Evolutionary conservation across 2,113 vertebrate species (phyloP), one percentile per base, ranked within the genome.

Genomic region (Psephotus haematonotus): DNA sequence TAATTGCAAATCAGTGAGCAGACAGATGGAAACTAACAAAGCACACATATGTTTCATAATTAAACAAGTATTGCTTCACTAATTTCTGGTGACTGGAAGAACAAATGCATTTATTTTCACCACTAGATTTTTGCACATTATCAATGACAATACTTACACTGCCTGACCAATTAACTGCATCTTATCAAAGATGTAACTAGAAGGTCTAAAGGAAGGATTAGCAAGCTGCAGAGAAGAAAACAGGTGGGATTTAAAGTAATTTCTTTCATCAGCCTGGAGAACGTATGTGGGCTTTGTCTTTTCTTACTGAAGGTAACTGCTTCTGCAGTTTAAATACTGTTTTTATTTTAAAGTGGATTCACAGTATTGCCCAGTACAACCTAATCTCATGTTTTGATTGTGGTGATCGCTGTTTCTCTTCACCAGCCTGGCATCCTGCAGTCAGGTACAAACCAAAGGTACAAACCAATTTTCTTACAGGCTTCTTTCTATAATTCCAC

Each of bases 81-180:
- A 94, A 95, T 96, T 97, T 87, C 92, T 97, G 85, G 87, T 94
- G 92, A 96, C 95, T 94, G 75, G 84, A 95, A 93, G 95, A 97
- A 96, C 67, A 95, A 96, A 95, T 77, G 74, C 88, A 94, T 95
- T 93, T 93, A 91, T 96, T 97, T 96, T 96, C 71, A 82, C 64
- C 60, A 78, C 75, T 59, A 91, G 60, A 71, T 95, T 92, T 94
- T 91, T 89, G 59, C 8, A 39, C 19, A 3, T 92, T 78, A 92
- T 86, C 93, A 92, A 88, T 94, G 82, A 83, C 65, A 92, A 68
- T 52, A 39, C 79, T 94, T 53, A 85, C 2, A 5, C 53, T 82
- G 74, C 65, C 74, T 50, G 74, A 92, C 74, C 88, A 92, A 91
- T 93, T 91, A 94, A 74, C 63, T 76, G 50, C 44, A 87, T 81